Evolutionary conservation across 2,797 vertebrate species (phyloP), one percentile per base, ranked within the genome.

Genomic region (Apodemus agrarius): DNA sequence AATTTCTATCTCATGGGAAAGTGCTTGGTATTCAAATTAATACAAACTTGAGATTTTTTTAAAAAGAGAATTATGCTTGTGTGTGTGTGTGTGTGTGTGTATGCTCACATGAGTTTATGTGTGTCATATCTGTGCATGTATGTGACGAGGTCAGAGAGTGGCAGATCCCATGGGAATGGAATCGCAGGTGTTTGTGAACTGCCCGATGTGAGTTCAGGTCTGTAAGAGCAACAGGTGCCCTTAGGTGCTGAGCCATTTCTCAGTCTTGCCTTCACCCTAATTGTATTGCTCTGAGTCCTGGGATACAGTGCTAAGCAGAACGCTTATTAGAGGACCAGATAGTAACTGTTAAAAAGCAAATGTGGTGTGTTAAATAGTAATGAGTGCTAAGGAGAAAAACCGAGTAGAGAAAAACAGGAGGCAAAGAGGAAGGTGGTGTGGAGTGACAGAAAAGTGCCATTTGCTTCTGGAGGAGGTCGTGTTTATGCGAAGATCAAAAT

Each of bases 1-100:
- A 89, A 13, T 91, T 91, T 96, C 34, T 93, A 85, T 88, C 80
- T 93, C 21, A 67, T 90, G 52, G 87, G 26, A 90, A 93, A 94
- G n/a, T 80, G 12, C 24, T 92, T 90, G 52, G 65, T 96, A 79
- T 34, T 96, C 61, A 91, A 67, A 84, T 86, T 94, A 83, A 87
- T 78, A 83, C 6, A 24, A 86, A 79, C 43, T 85, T 95, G 72
- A 94, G 57, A 49, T 21, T 26, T 49, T 87, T 16, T 76, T 19
- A 24, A 63, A 72, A 72, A 19, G 37, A 72, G 17, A 72, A 17
- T 69, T n/a, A 69, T n/a, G n/a, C 67, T 72, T 37, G 11, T 16
- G 17, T 69, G 6, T 16, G 6, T 67, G 83, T 69, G n/a, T n/a
- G n/a, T n/a, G n/a, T n/a, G n/a, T n/a, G n/a, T n/a, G n/a, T n/a